Evolutionary conservation across 2,888 invertebrate species (phyloP).

Genomic region (Orchestes rusci): DNA sequence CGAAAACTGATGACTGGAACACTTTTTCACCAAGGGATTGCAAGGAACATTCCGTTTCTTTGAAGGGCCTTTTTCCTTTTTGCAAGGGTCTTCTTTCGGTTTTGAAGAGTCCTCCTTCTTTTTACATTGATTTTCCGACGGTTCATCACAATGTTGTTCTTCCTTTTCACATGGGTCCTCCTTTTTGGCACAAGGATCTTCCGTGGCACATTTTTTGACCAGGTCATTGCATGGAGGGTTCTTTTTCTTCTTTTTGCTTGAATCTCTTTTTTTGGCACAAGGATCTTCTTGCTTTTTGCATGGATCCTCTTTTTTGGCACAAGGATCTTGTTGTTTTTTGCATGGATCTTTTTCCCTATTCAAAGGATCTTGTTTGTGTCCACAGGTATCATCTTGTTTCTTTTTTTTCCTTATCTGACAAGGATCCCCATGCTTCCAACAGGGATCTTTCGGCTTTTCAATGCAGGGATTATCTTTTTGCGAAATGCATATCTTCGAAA

Average conservation of each 20-base stretch:
- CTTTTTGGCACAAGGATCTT: slow-evolving; percentile 12
- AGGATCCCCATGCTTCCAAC: slow-evolving; percentile 17
- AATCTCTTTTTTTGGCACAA: slow-evolving; percentile 12
- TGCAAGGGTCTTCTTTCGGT: too few species aligned
- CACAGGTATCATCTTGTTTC: slow-evolving; percentile 21
- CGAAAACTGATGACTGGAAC: too few species aligned
- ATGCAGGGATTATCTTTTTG: slow-evolving; percentile 21
- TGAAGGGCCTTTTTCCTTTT: too few species aligned
- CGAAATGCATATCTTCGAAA: slow-evolving; percentile 20
- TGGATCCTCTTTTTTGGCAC: slow-evolving; percentile 22
- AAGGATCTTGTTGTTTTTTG: slow-evolving; percentile 23
- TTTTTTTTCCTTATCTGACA: slow-evolving; percentile 19
- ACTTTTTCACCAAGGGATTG: too few species aligned
- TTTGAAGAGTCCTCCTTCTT: too few species aligned
- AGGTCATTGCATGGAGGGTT: background rate
- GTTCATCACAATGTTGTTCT: too few species aligned
- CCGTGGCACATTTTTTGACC: slow-evolving; percentile 11
- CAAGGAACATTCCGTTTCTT: too few species aligned
- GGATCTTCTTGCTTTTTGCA: slow-evolving; percentile 24
- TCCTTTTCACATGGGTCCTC: slow-evolving; percentile 14
- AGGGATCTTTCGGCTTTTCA: slow-evolving; percentile 20
- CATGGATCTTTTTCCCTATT: slow-evolving; percentile 18
- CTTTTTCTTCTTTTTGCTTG: slow-evolving; percentile 22
- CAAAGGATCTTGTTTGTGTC: slow-evolving; percentile 19
- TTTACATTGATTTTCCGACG: too few species aligned